Conservation (phyloP, 2,113 vertebrate species). For the Catagonus wagneri region DNA sequence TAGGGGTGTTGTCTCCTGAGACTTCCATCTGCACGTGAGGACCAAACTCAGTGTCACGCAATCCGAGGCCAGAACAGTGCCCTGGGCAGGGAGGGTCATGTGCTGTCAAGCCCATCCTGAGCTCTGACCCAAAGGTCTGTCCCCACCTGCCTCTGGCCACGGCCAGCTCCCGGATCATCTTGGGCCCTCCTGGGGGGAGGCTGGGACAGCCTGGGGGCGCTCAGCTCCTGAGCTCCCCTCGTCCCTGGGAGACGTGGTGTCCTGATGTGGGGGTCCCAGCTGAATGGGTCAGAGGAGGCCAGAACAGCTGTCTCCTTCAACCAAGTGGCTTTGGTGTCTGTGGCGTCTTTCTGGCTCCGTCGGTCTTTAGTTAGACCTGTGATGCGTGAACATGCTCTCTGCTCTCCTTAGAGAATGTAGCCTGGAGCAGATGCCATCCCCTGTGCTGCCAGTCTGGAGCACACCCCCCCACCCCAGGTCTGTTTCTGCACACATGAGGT, state of each 20-base stretch:
- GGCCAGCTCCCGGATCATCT: not conserved
- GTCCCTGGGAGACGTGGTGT: not conserved
- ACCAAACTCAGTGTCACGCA: not conserved
- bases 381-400: not conserved
- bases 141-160: not conserved
- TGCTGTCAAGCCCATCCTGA: not conserved
- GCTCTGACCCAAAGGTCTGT: not conserved
- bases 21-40: fast-evolving
- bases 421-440: too few species aligned
- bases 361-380: not conserved
- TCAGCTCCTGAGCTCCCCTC: not conserved
- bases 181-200: not conserved
- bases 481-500: not conserved
- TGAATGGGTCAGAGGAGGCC: too few species aligned
- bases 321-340: not conserved
- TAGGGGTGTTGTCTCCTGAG: not conserved
- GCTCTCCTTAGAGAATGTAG: not conserved
- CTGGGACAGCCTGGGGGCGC: too few species aligned
- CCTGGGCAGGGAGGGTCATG: too few species aligned
- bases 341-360: not conserved
- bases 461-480: not conserved
- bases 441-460: not conserved
- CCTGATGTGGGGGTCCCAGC: not conserved
- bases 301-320: not conserved
- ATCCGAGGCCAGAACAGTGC: fast-evolving